Percentiles rank a stretch among this genome's conserved stretches.
Evolutionary conservation across 2,797 vertebrate genomes (phyloP).

Genomic region (Alcedo quadribrachys): DNA sequence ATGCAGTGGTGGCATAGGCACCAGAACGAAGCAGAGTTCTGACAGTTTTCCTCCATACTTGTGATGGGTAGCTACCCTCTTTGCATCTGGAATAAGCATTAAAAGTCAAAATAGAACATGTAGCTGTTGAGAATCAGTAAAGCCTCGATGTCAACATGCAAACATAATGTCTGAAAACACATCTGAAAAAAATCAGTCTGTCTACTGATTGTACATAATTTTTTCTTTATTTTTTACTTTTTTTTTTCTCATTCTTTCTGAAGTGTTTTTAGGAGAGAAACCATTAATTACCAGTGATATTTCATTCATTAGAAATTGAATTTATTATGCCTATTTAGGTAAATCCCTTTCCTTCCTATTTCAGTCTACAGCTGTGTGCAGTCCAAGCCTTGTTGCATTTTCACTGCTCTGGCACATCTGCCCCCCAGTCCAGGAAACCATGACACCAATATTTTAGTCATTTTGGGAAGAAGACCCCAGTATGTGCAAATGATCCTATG

Average conservation of each 20-base stretch:
- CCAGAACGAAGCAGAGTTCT: neutral
- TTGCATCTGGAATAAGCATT: neutral
- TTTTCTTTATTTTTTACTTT: neutral
- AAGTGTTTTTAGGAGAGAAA: neutral
- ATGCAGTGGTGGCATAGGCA: neutral
- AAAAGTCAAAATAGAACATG: neutral
- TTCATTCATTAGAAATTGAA: slow-evolving; percentile 11
- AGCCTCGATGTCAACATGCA: neutral
- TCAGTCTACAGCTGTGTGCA: neutral
- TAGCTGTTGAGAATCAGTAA: neutral
- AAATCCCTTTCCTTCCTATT: slow-evolving; percentile 14
- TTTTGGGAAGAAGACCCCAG: neutral
- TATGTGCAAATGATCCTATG: neutral
- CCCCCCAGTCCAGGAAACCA: neutral
- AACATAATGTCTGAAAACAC: neutral
- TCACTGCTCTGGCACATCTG: neutral
- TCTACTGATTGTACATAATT: neutral
- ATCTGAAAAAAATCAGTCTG: neutral
- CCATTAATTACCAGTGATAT: neutral
- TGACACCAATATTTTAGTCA: neutral
- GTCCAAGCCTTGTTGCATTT: neutral
- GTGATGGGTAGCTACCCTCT: neutral
- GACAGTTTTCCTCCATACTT: neutral
- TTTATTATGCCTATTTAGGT: neutral
- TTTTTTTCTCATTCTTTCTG: neutral